These are phyloP conservation scores for Anastrepha ludens DNA, from an alignment of 1,140 invertebrate species.

Conservation along the genomic window DNA sequence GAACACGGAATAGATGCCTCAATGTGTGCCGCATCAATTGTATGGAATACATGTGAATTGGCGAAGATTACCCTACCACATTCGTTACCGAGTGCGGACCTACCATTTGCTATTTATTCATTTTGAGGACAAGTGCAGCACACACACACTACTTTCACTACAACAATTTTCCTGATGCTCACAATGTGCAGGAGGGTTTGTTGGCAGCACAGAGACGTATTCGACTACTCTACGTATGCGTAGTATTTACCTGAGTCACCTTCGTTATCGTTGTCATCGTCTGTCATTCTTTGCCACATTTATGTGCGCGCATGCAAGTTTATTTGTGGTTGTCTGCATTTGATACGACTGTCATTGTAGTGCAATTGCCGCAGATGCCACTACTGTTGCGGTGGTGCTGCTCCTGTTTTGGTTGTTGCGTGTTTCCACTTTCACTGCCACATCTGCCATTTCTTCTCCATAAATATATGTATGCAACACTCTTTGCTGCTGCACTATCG, in stretches of 20 bases:
- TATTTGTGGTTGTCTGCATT: slow-evolving; percentile 1
- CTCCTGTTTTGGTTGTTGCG: neutral
- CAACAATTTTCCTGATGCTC: too few species aligned
- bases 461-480: neutral
- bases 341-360: neutral
- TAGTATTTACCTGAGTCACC: neutral
- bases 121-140: neutral
- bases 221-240: neutral
- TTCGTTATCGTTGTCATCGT: neutral
- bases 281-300: neutral
- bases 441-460: neutral
- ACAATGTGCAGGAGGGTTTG: too few species aligned
- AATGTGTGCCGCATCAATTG: neutral
- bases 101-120: too few species aligned
- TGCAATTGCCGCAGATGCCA: neutral
- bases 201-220: too few species aligned
- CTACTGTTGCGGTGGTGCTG: neutral
- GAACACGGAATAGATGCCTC: neutral
- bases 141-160: neutral
- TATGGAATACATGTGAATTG: neutral
- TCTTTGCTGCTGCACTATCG: neutral
- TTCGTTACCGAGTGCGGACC: too few species aligned
- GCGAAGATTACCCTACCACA: too few species aligned
- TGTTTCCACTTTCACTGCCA: neutral
- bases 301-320: neutral